Conservation (phyloP, 2,113 vertebrate species). For the Chamaetylas fuelleborni region DNA sequence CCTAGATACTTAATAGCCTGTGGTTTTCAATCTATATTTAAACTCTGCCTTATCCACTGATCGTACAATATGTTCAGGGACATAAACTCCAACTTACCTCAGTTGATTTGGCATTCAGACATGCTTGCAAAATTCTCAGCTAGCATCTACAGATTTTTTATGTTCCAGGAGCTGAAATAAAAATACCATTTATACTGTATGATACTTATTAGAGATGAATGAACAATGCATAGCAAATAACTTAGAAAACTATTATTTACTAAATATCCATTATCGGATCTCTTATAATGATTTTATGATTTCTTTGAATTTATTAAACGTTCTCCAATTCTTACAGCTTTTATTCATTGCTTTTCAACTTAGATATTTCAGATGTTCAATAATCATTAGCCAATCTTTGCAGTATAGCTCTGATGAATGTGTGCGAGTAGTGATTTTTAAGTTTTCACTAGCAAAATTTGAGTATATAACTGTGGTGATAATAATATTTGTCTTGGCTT, state of each 20-base stretch:
- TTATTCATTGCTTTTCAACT: background rate
- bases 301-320: background rate
- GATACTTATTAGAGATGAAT: background rate
- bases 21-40: constrained; percentile 64
- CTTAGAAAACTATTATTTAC: background rate
- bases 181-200: background rate
- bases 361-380: background rate
- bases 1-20: constrained; percentile 56
- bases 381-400: background rate
- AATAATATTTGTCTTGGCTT: background rate
- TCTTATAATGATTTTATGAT: background rate
- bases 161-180: background rate
- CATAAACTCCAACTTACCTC: constrained; percentile 55
- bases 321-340: background rate
- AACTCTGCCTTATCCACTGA: constrained; percentile 42
- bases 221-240: background rate
- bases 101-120: constrained; percentile 18
- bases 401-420: background rate
- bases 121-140: background rate
- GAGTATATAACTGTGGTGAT: background rate
- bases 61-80: constrained; percentile 48
- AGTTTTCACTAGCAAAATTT: background rate
- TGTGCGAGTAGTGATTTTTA: background rate
- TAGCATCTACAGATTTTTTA: constrained; percentile 24
- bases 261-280: background rate